A percentile compares a stretch with the other conserved stretches of the same genome.
These are phyloP conservation scores for Leptobrachium ailaonicum DNA, from an alignment of 2,113 vertebrate species.

Conservation along the genomic window DNA sequence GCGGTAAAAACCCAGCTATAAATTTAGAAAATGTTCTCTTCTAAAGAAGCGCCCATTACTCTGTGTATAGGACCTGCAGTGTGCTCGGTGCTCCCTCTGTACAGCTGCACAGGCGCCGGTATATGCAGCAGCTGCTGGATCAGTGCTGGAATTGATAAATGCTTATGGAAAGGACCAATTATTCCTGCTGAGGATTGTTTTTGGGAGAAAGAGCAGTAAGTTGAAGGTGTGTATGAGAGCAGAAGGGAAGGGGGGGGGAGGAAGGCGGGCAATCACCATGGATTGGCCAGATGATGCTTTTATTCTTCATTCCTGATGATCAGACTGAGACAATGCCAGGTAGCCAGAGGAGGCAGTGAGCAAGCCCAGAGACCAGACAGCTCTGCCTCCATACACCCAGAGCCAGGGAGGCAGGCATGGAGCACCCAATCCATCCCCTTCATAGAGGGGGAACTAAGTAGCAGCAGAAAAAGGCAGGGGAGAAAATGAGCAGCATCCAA, in stretches of 20 bases:
- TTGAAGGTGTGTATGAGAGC: not conserved
- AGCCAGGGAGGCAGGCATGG: conserved; percentile 9
- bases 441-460: conserved; percentile 12
- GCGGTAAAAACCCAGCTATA: no score
- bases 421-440: not conserved
- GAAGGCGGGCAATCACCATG: conserved; percentile 1
- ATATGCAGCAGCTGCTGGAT: not conserved
- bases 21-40: no score
- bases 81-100: no score
- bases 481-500: not conserved
- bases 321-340: conserved; percentile 33
- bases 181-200: not conserved
- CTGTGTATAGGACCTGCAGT: no score
- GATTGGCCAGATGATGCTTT: conserved; percentile 34
- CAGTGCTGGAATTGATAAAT: not conserved
- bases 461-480: not conserved
- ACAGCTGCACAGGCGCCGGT: no score
- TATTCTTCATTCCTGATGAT: conserved; percentile 19
- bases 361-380: not conserved
- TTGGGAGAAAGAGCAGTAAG: conserved; percentile 11
- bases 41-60: no score
- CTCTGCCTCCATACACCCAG: conserved; percentile 1
- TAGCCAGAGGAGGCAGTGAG: conserved; percentile 19
- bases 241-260: not conserved
- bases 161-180: not conserved